phyloP scores from a whole-genome alignment of 2,113 vertebrate species.

The Ochotona princeps region DNA sequence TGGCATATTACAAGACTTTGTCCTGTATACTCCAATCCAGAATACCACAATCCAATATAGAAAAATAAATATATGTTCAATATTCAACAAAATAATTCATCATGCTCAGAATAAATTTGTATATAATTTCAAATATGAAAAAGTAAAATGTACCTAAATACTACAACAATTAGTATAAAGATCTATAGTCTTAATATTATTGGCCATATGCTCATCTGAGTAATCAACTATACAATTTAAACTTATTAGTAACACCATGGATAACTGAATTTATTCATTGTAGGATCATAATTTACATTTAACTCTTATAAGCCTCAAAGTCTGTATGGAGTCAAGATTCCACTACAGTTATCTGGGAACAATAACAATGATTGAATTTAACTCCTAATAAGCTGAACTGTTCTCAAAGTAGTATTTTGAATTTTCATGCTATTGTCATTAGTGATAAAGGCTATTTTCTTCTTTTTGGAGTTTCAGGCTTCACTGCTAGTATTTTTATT shows the following conservation, averaged over 20 bases:
- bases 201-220: background rate
- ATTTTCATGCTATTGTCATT: constrained; percentile 78
- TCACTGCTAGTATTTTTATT: constrained; percentile 82
- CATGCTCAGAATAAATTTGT: background rate
- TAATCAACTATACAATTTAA: background rate
- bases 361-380: constrained; percentile 46
- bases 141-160: constrained; percentile 1
- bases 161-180: background rate
- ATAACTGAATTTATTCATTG: background rate
- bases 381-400: constrained; percentile 78
- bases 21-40: background rate
- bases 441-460: constrained; percentile 76
- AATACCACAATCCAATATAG: background rate
- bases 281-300: background rate
- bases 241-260: background rate
- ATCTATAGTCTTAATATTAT: background rate
- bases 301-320: background rate
- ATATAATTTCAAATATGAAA: background rate
- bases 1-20: background rate
- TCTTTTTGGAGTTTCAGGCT: constrained; percentile 82
- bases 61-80: constrained; percentile 11
- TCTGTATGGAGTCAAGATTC: background rate
- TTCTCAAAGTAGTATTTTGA: constrained; percentile 39
- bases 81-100: background rate
- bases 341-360: background rate